Base-by-base conservation (phyloP, 2,113 vertebrate species). In the Melanostigma gelatinosum region DNA sequence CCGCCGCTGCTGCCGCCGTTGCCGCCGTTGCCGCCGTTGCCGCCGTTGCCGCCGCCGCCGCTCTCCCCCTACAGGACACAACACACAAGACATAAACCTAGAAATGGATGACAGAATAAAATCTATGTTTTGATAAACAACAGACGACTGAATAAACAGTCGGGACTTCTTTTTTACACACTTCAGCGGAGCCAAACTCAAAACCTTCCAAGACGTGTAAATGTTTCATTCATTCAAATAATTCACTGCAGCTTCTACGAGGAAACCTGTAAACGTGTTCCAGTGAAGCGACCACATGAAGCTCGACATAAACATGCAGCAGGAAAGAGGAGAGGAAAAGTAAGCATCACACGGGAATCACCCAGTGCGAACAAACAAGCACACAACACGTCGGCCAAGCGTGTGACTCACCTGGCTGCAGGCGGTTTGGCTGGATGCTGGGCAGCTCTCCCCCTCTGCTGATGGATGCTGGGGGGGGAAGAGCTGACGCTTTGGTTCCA, bases 11-110 rank as follows among this genome's bases (percentile, higher is more conserved):
- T 1, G 24, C 24, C 24, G 24, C 24, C 24, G n/a, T n/a, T n/a
- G 24, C 24, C 24, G 24, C 24, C 24, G 24, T 1, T 1, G 24
- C 24, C 24, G 24, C 24, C 24, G 24, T 1, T 1, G 24, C 24
- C 24, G 24, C 24, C 24, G 24, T 1, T 24, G 24, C 24, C 24
- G 24, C 24, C n/a, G n/a, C n/a, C n/a, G n/a, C n/a, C n/a, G 71
- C 38, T 73, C 89, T 85, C 82, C 95, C 92, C 85, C 94, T 95
- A 63, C 80, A 93, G 93, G 92, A 58, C 13, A 63, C 22, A 79
- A 61, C 48, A 24, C 34, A 32, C 8, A 70, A 60, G 22, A 62
- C 76, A 63, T 46, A 6, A 2, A 8, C 36, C 69, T 27, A 1
- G 15, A 64, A 50, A 48, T 32, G 20, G n/a, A 62, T 12, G 4